These are phyloP conservation scores for Cephalophus harveyi DNA, from an alignment of 2,113 vertebrate species.

Conservation along the genomic window DNA sequence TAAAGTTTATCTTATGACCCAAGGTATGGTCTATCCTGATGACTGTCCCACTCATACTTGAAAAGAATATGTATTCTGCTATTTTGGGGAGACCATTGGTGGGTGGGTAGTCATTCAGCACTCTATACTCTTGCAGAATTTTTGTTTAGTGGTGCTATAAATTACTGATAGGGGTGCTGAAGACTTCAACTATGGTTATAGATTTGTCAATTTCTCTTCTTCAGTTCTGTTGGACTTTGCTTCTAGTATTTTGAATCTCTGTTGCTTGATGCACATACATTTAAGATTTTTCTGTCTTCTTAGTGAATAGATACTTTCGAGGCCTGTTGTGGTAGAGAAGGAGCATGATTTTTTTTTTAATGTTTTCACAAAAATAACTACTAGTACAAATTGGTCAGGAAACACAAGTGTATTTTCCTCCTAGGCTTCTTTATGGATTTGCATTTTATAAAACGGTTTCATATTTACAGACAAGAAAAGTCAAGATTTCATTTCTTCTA, in stretches of 20 bases:
- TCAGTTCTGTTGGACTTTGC: not conserved
- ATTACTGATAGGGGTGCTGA: not conserved
- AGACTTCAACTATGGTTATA: not conserved
- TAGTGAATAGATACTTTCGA: not conserved
- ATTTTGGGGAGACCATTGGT: not conserved
- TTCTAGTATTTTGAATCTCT: not conserved
- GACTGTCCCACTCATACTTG: not conserved
- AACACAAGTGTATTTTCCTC: not conserved
- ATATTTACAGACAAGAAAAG: not conserved
- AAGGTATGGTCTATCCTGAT: not conserved
- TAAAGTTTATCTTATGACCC: not conserved
- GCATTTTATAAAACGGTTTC: not conserved
- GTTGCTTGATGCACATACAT: not conserved
- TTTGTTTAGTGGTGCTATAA: not conserved
- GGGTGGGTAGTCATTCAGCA: not conserved
- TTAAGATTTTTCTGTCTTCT: not conserved
- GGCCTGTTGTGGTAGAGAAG: not conserved
- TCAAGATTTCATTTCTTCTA: not conserved
- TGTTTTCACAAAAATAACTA: not conserved
- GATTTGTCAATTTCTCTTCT: constrained; percentile 1
- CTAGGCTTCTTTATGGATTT: not conserved
- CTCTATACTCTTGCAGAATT: not conserved
- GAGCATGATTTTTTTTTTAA: not conserved
- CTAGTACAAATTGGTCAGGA: not conserved
- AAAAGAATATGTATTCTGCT: not conserved